Evolutionary conservation across 2,797 vertebrate genomes (phyloP), one percentile per base, ranked within the genome.

Genomic region (Mus caroli): DNA sequence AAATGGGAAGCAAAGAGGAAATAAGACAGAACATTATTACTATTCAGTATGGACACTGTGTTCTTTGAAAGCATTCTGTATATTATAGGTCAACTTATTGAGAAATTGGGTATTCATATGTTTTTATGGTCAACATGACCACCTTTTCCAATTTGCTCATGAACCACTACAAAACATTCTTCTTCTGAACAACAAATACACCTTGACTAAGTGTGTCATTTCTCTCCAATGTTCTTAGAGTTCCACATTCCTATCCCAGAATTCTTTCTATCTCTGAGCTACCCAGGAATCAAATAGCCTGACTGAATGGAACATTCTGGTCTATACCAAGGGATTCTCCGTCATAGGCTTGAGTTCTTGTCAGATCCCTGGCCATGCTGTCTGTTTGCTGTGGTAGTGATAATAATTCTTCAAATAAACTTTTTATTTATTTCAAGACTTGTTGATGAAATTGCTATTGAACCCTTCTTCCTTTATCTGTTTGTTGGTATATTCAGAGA

Each of bases 1-100:
- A 8, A 94, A 43, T 60, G 17, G 86, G 92, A 97, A 13, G 34
- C 26, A 94, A 52, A 94, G 12, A 96, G 31, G 87, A 88, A 96
- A 40, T 50, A 60, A 89, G 9, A 90, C 11, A 88, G 4, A 91
- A 46, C 86, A 37, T 86, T 88, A 40, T 52, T 34, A 56, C 14
- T 54, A n/a, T 54, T 90, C 28, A 26, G 15, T 69, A n/a, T 37
- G 50, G 11, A 78, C 20, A 9, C 12, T 8, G 0, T 28, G 4
- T 28, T 83, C 6, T 54, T 62, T 64, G 77, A 37, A 69, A 69
- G 34, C 3, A 12, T 58, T 43, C 46, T 56, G 43, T 58, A 67
- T n/a, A 64, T 26, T 11, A n/a, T 50, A 15, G 31, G 22, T 15
- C 14, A 58, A 43, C 10, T 31, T 43, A 28, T 11, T 34, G 10